Base-by-base conservation (phyloP, 2,797 vertebrate species). In the Chelon labrosus region DNA sequence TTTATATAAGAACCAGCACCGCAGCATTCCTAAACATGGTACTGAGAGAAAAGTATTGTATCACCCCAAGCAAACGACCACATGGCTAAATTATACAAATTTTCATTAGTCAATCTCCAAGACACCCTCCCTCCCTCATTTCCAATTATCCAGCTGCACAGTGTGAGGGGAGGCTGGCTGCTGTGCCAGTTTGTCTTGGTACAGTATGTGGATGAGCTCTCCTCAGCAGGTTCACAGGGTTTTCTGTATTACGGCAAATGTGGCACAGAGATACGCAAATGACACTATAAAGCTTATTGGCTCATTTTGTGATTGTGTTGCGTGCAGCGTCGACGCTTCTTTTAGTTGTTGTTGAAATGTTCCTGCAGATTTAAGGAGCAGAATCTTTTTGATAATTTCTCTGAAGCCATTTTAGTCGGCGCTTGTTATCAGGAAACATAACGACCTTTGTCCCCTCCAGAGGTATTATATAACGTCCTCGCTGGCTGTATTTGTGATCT, bases 81-180 rank as follows among this genome's bases (percentile, higher is more conserved):
- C 69, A 77, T 57, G 54, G 52, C 63, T 60, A 72, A 83, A 85
- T 87, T 68, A 86, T 68, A 70, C 56, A 65, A 76, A 80, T 71
- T 53, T 78, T 70, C 67, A 76, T 83, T 79, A 87, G 75, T 79
- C 77, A 16, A 63, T 75, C 39, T 66, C 38, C 35, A 55, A 55
- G 31, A 39, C 62, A 51, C 46, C 10, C 65, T 63, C 19, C 58
- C 20, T 64, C 53, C 44, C 65, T 84, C 27, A 49, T 76, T 73
- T 81, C 51, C 82, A 82, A 68, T 86, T 83, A 82, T 80, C 80
- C 74, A 57, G 77, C 74, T 71, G 81, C 60, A 50, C 76, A 51
- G 62, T 58, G 57, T 57, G 58, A 71, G 55, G 27, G 42, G 20
- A 58, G 47, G 70, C 49, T 60, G 52, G 53, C 1, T 53, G 82